Conservation (phyloP, 92 coral and sea anemone genomes). For the Epizoanthus illoricatus region DNA sequence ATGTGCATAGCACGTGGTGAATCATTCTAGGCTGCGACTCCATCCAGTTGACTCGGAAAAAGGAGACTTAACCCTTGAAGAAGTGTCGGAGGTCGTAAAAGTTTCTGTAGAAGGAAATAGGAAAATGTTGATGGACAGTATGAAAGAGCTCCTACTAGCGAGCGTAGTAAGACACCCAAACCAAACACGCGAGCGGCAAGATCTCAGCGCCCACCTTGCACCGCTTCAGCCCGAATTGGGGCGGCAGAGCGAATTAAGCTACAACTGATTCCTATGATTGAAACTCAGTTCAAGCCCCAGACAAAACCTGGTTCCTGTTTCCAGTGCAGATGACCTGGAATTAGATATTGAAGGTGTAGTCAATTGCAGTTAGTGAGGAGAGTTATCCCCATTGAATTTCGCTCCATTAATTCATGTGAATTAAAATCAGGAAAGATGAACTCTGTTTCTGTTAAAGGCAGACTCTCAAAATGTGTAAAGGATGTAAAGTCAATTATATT, state of each 20-base stretch:
- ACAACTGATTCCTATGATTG: neutral
- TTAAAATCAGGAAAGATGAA: too few relatives aligned
- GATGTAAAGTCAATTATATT: slow-evolving; percentile 40
- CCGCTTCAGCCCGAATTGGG: neutral
- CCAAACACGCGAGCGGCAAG: neutral
- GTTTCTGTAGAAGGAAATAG: slow-evolving; percentile 13
- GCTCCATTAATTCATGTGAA: too few relatives aligned
- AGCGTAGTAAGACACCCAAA: neutral
- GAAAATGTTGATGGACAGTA: slow-evolving; percentile 2
- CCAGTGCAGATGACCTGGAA: slow-evolving; percentile 17
- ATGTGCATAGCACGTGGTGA: too few relatives aligned
- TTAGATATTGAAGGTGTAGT: slow-evolving; percentile 8
- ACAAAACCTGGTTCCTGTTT: slow-evolving; percentile 30
- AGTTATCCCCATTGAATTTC: too few relatives aligned
- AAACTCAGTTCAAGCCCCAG: neutral
- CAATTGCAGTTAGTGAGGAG: neutral
- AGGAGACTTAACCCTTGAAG: too few relatives aligned
- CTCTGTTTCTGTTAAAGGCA: too few relatives aligned
- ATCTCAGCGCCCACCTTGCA: neutral
- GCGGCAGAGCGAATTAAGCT: neutral
- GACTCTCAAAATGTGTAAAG: neutral
- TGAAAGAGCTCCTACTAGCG: slow-evolving; percentile 13
- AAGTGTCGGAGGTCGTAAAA: neutral
- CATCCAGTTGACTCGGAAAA: too few relatives aligned
- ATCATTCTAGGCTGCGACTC: too few relatives aligned